Conservation (phyloP, 2,888 invertebrate genomes). For the Hydropsyche betteni region DNA sequence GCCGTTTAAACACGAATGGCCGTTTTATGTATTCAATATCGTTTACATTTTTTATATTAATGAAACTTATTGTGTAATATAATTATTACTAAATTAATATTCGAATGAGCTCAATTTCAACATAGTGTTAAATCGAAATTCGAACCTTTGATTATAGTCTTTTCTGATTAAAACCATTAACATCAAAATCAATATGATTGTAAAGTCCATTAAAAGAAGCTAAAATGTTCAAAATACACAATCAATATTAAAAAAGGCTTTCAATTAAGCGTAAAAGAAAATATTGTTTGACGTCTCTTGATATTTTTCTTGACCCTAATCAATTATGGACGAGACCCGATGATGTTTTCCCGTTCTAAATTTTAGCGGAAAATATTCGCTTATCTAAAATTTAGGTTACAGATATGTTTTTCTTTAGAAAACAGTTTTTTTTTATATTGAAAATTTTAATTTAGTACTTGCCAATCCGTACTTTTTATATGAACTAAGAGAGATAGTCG, state of each 20-base stretch:
- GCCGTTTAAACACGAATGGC: too few species aligned
- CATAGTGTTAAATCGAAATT: too few species aligned
- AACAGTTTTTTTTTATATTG: neutral
- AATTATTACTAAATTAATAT: too few species aligned
- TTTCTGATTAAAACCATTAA: too few species aligned
- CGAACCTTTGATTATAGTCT: too few species aligned
- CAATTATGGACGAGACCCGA: slow-evolving; percentile 19
- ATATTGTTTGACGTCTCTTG: slow-evolving; percentile 12
- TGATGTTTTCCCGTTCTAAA: slow-evolving; percentile 1
- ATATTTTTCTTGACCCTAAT: slow-evolving; percentile 15
- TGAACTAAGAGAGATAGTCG: too few species aligned
- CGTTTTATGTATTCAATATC: too few species aligned
- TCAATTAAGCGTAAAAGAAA: neutral
- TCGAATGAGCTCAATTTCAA: too few species aligned
- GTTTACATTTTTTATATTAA: too few species aligned
- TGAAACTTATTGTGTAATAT: too few species aligned
- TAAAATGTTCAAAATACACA: neutral
- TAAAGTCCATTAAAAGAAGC: too few species aligned
- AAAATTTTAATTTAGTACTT: neutral
- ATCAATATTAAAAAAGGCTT: slow-evolving; percentile 2
- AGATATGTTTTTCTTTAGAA: neutral
- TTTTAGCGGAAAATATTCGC: neutral
- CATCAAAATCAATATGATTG: too few species aligned
- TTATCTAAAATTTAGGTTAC: neutral
- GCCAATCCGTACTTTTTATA: neutral